Percentiles rank a stretch among this genome's conserved stretches.
Conservation (phyloP, 2,113 vertebrate genomes). For the Promerops cafer region DNA sequence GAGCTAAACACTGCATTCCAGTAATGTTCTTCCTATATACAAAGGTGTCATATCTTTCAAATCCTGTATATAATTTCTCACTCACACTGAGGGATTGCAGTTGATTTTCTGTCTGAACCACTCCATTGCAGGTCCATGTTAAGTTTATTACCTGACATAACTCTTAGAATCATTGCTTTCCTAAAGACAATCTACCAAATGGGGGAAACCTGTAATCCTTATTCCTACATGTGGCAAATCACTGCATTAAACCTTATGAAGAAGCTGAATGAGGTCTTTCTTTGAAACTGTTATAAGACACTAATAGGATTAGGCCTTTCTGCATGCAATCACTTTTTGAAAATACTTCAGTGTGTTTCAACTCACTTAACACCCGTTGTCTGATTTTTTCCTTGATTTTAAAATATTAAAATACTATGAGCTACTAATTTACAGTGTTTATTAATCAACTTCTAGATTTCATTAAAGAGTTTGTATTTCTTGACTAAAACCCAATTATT, state of each 20-base stretch:
- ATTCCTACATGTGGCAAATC: neutral
- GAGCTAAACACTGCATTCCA: neutral
- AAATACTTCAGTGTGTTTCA: neutral
- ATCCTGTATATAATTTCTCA: neutral
- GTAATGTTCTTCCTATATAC: neutral
- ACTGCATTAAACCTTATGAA: neutral
- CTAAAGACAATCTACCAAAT: neutral
- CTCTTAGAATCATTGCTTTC: neutral
- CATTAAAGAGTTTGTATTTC: neutral
- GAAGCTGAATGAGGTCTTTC: neutral
- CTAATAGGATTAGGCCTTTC: neutral
- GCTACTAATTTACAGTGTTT: neutral
- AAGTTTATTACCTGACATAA: neutral
- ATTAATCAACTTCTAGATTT: neutral
- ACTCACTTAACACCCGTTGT: neutral
- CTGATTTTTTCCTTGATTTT: neutral
- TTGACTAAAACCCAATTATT: neutral
- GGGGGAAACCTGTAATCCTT: neutral
- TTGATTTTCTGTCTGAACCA: neutral
- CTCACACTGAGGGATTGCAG: neutral
- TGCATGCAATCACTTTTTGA: neutral
- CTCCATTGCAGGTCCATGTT: neutral
- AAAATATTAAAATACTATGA: neutral
- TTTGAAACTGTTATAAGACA: neutral
- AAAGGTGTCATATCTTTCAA: neutral